These are phyloP conservation scores for Drosophila pegasa DNA, from an alignment of 2,888 invertebrate genomes.

Conservation along the genomic window DNA sequence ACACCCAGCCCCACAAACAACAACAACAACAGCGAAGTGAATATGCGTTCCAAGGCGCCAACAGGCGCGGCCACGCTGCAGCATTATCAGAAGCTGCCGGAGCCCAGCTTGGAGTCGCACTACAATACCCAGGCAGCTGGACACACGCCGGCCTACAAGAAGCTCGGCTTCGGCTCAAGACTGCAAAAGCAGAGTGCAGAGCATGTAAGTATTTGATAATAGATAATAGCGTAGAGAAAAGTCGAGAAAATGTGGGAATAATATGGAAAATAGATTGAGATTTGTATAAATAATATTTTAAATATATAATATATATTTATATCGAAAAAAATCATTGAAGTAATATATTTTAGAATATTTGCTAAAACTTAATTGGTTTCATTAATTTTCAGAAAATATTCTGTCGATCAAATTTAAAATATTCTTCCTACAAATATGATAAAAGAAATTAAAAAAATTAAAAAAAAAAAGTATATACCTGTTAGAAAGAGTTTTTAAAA, in stretches of 20 bases:
- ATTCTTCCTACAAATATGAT: too few species aligned
- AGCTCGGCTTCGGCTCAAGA: slow-evolving; percentile 70
- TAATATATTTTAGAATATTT: too few species aligned
- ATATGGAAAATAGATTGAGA: too few species aligned
- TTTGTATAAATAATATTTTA: too few species aligned
- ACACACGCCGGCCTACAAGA: slow-evolving; percentile 65
- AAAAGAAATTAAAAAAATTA: too few species aligned
- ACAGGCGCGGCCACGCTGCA: slow-evolving; percentile 71
- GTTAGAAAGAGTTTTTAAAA: too few species aligned
- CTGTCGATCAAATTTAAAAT: too few species aligned
- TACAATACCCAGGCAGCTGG: slow-evolving; percentile 73
- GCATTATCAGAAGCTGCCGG: slow-evolving; percentile 79
- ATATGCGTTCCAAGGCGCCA: slow-evolving; percentile 64
- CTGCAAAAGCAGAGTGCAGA: slow-evolving; percentile 54
- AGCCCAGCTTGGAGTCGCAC: slow-evolving; percentile 69
- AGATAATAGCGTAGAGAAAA: neutral
- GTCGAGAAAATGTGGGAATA: neutral
- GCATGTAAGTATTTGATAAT: slow-evolving; percentile 39
- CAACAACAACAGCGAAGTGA: slow-evolving; percentile 50
- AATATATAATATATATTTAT: too few species aligned
- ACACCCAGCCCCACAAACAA: slow-evolving; percentile 25
- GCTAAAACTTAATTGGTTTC: too few species aligned
- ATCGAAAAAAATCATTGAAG: too few species aligned
- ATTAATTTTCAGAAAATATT: too few species aligned
- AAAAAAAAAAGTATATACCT: too few species aligned